Conservation (phyloP, 1,140 invertebrate genomes). For the Lasioglossum baleicum region DNA sequence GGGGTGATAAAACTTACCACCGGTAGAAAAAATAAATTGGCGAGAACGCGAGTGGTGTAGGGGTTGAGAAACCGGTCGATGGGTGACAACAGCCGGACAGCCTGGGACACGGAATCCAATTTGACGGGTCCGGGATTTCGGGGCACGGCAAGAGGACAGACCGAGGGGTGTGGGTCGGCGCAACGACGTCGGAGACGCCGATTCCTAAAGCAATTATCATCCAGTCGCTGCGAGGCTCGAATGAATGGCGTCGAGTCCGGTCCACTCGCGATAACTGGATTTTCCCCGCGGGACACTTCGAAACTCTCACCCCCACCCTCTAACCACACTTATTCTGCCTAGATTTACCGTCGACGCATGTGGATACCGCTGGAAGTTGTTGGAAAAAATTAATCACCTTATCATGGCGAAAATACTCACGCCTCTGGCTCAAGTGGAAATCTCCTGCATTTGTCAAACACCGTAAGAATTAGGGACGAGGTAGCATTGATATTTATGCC, state of each 20-base stretch:
- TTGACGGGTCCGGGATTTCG: conserved; percentile 23
- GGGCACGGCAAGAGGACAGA: not conserved
- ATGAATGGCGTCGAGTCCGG: conserved; percentile 35
- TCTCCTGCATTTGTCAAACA: no score
- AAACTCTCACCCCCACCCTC: conserved; percentile 12
- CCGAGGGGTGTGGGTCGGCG: not conserved
- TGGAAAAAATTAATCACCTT: no score
- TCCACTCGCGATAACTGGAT: conserved; percentile 53
- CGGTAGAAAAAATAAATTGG: no score
- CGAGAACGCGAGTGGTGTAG: not conserved
- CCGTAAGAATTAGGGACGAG: no score
- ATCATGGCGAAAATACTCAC: no score
- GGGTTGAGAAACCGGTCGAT: not conserved
- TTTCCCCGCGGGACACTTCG: conserved; percentile 38
- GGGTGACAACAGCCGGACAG: not conserved
- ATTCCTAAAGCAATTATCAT: conserved; percentile 54
- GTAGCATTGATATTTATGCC: no score
- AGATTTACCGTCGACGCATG: not conserved
- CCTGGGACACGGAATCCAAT: conserved; percentile 9
- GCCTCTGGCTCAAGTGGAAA: no score
- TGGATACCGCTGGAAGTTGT: no score
- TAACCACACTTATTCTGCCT: conserved; percentile 3
- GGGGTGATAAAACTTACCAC: no score
- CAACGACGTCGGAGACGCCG: conserved; percentile 24
- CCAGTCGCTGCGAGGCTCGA: conserved; percentile 10